These are phyloP conservation scores for Hedya salicella DNA, from an alignment of 2,888 invertebrate genomes.

Conservation along the genomic window DNA sequence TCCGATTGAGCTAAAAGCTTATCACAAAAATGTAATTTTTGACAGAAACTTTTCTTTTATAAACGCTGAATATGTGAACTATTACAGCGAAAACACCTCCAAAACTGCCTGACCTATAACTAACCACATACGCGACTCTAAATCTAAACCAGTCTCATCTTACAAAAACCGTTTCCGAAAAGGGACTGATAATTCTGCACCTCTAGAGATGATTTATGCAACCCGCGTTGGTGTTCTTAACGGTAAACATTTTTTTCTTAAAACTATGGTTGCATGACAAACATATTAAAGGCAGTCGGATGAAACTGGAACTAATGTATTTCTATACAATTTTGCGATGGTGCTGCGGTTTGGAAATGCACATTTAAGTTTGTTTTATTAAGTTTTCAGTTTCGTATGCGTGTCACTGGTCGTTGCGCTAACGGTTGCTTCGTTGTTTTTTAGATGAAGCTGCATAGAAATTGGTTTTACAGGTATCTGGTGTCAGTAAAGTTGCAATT, in stretches of 20 bases:
- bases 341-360: not conserved
- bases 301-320: not conserved
- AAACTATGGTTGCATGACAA: constrained; percentile 40
- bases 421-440: constrained; percentile 28
- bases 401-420: constrained; percentile 29
- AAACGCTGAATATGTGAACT: no score
- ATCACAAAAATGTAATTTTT: no score
- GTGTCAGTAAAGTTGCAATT: not conserved
- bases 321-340: not conserved
- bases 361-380: constrained; percentile 1
- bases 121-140: constrained; percentile 17
- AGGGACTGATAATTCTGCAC: constrained; percentile 55
- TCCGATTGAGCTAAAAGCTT: no score
- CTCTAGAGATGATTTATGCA: constrained; percentile 80
- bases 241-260: constrained; percentile 66
- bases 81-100: not conserved
- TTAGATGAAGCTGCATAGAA: constrained; percentile 19
- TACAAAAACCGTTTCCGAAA: constrained; percentile 47
- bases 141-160: constrained; percentile 17
- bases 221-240: constrained; percentile 71
- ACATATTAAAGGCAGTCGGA: not conserved
- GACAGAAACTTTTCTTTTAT: no score
- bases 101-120: constrained; percentile 4
- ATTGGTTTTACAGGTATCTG: constrained; percentile 23
- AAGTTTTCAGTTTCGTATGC: constrained; percentile 39